A percentile compares a stretch with the other conserved stretches of the same genome.
phyloP scores from a whole-genome alignment of 2,113 vertebrate genomes.

The Grammomys surdaster region DNA sequence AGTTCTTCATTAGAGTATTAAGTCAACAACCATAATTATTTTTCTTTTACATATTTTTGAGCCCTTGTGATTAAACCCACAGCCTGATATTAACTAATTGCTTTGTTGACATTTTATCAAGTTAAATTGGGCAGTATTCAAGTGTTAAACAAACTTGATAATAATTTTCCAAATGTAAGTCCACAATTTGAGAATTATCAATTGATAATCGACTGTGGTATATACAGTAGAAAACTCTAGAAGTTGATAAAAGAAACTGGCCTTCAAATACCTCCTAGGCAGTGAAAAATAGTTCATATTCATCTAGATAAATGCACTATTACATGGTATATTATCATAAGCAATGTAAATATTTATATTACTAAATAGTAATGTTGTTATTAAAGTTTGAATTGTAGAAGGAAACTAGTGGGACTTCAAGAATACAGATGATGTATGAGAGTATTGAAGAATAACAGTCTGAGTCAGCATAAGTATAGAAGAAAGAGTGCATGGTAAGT shows the following conservation, averaged over 20 bases:
- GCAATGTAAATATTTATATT: neutral
- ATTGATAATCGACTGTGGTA: neutral
- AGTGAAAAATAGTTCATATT: neutral
- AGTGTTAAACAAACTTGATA: neutral
- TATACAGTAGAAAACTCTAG: neutral
- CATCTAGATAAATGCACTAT: neutral
- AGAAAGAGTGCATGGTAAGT: neutral
- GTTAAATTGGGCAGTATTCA: neutral
- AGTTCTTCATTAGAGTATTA: neutral
- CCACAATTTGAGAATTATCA: neutral
- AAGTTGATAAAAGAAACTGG: neutral
- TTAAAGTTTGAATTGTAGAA: neutral
- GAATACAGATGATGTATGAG: accelerated
- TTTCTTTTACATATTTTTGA: neutral
- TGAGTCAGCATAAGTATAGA: neutral
- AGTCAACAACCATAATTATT: neutral
- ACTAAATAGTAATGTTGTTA: neutral
- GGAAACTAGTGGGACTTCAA: neutral
- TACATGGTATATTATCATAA: neutral
- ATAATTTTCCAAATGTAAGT: neutral
- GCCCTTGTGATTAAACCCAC: neutral
- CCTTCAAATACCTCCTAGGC: neutral
- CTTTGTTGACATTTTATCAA: neutral
- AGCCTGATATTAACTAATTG: neutral
- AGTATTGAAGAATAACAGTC: neutral